Percentiles rank a stretch among this genome's conserved stretches.
Evolutionary conservation across 2,797 vertebrate genomes (phyloP).

Genomic region (Chloroceryle amazona): DNA sequence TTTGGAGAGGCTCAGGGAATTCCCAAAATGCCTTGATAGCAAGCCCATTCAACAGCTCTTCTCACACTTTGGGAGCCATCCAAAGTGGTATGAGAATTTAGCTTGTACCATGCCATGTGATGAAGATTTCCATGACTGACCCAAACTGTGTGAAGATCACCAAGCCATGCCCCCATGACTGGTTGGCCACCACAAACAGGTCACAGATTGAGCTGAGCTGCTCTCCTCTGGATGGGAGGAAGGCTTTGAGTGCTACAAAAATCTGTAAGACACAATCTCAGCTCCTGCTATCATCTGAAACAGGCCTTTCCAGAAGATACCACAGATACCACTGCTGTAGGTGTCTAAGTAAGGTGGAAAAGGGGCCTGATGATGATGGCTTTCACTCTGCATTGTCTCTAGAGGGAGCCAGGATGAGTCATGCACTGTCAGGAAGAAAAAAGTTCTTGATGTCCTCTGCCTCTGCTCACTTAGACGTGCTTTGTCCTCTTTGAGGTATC

Average conservation of each 20-base stretch:
- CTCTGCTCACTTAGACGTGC: background rate
- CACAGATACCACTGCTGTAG: background rate
- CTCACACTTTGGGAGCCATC: background rate
- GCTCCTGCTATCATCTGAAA: background rate
- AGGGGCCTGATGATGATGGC: background rate
- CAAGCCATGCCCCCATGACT: fast-evolving
- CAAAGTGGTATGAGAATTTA: background rate
- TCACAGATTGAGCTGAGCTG: background rate
- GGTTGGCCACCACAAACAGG: fast-evolving
- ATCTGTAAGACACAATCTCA: background rate
- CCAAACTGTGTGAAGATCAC: background rate
- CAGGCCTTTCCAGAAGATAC: background rate
- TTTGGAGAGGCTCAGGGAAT: background rate
- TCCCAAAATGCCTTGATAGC: background rate
- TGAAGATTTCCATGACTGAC: background rate
- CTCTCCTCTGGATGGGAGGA: background rate
- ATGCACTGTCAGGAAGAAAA: background rate
- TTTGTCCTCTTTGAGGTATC: background rate
- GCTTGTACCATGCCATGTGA: background rate
- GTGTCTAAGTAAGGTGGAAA: background rate
- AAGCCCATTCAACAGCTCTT: background rate
- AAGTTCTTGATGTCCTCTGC: background rate
- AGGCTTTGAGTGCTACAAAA: background rate
- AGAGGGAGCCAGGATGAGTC: background rate
- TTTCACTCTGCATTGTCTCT: background rate